Evolutionary conservation across 2,797 vertebrate genomes (phyloP).

Genomic region (Xenopus petersii): DNA sequence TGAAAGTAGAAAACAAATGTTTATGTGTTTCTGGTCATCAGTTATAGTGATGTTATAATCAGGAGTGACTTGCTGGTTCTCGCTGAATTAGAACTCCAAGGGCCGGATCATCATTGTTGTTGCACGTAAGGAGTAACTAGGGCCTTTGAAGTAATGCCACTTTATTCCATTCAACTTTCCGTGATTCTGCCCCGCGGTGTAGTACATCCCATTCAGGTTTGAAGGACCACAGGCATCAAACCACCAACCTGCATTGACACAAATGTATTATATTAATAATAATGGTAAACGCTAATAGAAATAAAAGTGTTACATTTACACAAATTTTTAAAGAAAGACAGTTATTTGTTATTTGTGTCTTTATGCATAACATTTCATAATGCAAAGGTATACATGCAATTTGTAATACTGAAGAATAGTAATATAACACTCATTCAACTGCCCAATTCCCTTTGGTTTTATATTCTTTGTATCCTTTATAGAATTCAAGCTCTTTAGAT

Average conservation of each 20-base stretch:
- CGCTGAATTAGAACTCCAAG: slow-evolving; percentile 76
- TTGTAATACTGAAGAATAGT: too few relatives aligned
- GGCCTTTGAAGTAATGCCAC: slow-evolving; percentile 98
- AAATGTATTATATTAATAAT: too few relatives aligned
- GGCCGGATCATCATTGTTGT: slow-evolving; percentile 96
- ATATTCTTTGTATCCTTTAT: too few relatives aligned
- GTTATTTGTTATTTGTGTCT: too few relatives aligned
- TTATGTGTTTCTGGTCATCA: slow-evolving; percentile 23
- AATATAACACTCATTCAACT: too few relatives aligned
- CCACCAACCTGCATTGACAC: slow-evolving; percentile 84
- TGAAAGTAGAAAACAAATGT: not conserved
- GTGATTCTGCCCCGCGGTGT: slow-evolving; percentile 87
- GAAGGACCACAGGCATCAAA: slow-evolving; percentile 96
- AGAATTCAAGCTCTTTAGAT: too few relatives aligned
- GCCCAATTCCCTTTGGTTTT: too few relatives aligned
- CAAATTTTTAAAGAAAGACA: not conserved
- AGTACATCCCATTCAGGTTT: slow-evolving; percentile 96
- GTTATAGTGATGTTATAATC: slow-evolving; percentile 16
- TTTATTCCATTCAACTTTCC: slow-evolving; percentile 97
- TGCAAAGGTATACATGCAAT: too few relatives aligned
- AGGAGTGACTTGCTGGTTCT: not conserved
- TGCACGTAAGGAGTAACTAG: slow-evolving; percentile 89
- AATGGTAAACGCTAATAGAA: too few relatives aligned
- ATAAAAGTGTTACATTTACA: not conserved
- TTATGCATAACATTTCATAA: too few relatives aligned